These are phyloP conservation scores for Drosophila melanica DNA, from an alignment of 1,140 invertebrate species.

Conservation along the genomic window DNA sequence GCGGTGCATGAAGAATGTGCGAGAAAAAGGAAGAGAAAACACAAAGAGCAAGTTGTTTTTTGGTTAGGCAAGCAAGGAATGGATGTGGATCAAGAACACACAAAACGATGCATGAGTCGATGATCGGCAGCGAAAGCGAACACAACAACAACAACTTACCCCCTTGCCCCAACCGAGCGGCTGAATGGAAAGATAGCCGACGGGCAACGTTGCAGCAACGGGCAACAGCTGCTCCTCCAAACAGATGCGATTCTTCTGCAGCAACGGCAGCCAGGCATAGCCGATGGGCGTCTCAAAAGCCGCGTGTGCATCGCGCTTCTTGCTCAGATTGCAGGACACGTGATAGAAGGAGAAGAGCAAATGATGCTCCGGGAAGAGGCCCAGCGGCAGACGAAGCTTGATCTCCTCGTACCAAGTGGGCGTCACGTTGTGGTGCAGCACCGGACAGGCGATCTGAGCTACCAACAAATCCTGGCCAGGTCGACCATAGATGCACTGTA, in stretches of 20 bases:
- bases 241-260: constrained; percentile 92
- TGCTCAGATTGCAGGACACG: constrained; percentile 93
- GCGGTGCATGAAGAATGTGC: constrained; percentile 40
- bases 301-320: constrained; percentile 88
- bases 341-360: constrained; percentile 95
- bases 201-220: constrained; percentile 93
- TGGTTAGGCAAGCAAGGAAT: constrained; percentile 61
- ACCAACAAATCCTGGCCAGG: constrained; percentile 88
- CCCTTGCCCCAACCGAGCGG: constrained; percentile 95
- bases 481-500: constrained; percentile 90
- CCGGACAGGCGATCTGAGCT: constrained; percentile 87
- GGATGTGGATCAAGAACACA: constrained; percentile 36
- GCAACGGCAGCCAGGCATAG: constrained; percentile 94
- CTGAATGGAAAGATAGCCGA: constrained; percentile 94
- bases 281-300: constrained; percentile 94
- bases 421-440: constrained; percentile 91
- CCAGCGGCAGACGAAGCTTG: constrained; percentile 93
- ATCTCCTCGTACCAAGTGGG: constrained; percentile 95
- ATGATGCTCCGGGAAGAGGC: constrained; percentile 91
- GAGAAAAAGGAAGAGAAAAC: constrained; percentile 39
- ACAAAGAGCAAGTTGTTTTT: constrained; percentile 55
- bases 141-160: constrained; percentile 86
- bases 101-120: constrained; percentile 58
- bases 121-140: constrained; percentile 35
- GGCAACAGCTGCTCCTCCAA: constrained; percentile 91